These are phyloP conservation scores for Pseudococcus viburni DNA, from an alignment of 2,888 invertebrate genomes.

Conservation along the genomic window DNA sequence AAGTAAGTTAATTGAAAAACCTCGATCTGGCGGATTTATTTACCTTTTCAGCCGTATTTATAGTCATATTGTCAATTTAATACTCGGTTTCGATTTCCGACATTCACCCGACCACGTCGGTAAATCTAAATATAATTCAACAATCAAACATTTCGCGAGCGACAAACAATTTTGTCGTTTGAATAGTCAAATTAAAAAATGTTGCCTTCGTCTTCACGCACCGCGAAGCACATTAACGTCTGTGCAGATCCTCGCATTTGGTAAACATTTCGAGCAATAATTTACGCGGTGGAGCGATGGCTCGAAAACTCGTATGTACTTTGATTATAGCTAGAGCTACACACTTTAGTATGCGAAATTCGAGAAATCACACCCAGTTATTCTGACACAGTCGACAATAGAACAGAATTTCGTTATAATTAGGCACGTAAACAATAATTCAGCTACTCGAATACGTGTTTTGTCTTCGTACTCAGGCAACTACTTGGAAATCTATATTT, in stretches of 20 bases:
- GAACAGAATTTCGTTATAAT: not conserved
- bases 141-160: not conserved
- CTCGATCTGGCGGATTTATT: too few relatives aligned
- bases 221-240: slow-evolving; percentile 9
- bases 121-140: not conserved
- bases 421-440: slow-evolving; percentile 16
- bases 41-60: not conserved
- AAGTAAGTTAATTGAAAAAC: too few relatives aligned
- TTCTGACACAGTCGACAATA: not conserved
- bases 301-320: not conserved
- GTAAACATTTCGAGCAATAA: not conserved
- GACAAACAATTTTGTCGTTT: not conserved
- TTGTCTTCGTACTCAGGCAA: not conserved
- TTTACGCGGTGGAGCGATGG: not conserved
- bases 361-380: not conserved
- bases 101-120: not conserved
- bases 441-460: not conserved
- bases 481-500: not conserved
- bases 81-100: not conserved
- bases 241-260: not conserved
- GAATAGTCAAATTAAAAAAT: slow-evolving; percentile 12
- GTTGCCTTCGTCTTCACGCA: not conserved
- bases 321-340: not conserved
- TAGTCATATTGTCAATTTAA: not conserved
- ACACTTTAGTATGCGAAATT: too few relatives aligned